Evolutionary conservation across 2,113 vertebrate species (phyloP).

Genomic region (Urocynchramus pylzowi): DNA sequence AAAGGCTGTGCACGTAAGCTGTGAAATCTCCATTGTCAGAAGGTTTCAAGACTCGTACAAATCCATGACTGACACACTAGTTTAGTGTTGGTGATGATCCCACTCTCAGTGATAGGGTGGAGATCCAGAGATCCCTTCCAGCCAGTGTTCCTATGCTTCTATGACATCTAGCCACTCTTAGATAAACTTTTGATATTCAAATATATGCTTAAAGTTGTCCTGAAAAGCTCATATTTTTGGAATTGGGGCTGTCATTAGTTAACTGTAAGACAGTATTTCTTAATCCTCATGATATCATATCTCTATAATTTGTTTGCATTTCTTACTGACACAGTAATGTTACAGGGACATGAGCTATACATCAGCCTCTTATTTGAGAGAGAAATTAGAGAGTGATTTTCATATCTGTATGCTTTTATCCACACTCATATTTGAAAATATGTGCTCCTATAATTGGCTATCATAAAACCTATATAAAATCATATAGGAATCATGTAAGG

Average conservation of each 20-base stretch:
- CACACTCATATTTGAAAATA: background rate
- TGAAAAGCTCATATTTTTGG: background rate
- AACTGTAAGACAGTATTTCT: background rate
- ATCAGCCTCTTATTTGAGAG: background rate
- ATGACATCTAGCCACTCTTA: background rate
- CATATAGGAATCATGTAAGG: background rate
- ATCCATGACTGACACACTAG: fast-evolving
- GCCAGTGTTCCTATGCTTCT: background rate
- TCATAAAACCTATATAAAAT: background rate
- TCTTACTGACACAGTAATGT: background rate
- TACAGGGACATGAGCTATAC: background rate
- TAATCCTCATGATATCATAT: background rate
- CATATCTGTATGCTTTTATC: background rate
- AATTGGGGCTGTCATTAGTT: background rate
- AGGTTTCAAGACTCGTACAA: background rate
- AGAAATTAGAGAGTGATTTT: background rate
- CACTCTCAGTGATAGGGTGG: background rate
- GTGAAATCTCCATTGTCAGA: background rate
- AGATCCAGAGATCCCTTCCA: background rate
- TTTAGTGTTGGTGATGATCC: background rate
- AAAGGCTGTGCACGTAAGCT: background rate
- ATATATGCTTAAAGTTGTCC: background rate
- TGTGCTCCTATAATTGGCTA: background rate
- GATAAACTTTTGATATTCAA: background rate
- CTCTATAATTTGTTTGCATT: background rate